Evolutionary conservation across 2,797 vertebrate species (phyloP).

Genomic region (Staurois parvus): DNA sequence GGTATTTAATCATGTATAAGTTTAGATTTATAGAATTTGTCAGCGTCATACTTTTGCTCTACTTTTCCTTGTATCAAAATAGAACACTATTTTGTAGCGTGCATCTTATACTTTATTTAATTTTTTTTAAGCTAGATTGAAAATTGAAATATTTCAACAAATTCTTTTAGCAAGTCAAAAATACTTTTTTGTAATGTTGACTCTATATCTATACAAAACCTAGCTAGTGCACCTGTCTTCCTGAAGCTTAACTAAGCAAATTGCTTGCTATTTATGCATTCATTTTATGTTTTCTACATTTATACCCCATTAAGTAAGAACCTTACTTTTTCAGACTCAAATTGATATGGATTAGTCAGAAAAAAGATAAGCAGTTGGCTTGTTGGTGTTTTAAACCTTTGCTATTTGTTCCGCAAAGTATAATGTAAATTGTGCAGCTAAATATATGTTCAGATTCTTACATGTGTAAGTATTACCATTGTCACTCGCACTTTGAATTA

Average conservation of each 20-base stretch:
- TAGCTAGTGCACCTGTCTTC: slow-evolving; percentile 34
- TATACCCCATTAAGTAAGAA: background rate
- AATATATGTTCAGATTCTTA: slow-evolving; percentile 7
- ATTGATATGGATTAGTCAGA: background rate
- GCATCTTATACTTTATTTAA: background rate
- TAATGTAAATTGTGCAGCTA: slow-evolving; percentile 19
- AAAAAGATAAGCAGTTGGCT: background rate
- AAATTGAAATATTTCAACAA: background rate
- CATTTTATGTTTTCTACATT: background rate
- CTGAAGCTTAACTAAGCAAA: slow-evolving; percentile 2
- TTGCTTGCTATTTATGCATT: background rate
- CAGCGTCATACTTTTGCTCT: background rate
- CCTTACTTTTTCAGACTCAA: background rate
- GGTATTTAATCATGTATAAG: slow-evolving; percentile 8
- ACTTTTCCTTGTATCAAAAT: background rate
- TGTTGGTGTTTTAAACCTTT: background rate
- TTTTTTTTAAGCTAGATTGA: background rate
- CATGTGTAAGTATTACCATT: slow-evolving; percentile 10
- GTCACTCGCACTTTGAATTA: background rate
- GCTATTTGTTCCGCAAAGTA: background rate
- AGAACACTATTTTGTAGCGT: slow-evolving; percentile 17
- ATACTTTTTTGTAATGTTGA: background rate
- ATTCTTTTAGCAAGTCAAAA: background rate
- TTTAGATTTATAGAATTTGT: slow-evolving; percentile 31
- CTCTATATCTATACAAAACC: background rate